Percentiles rank a stretch among this genome's conserved stretches.
These are phyloP conservation scores for Dendrophyllia cribrosa DNA, from an alignment of 64 coral and sea anemone genomes.

Conservation along the genomic window DNA sequence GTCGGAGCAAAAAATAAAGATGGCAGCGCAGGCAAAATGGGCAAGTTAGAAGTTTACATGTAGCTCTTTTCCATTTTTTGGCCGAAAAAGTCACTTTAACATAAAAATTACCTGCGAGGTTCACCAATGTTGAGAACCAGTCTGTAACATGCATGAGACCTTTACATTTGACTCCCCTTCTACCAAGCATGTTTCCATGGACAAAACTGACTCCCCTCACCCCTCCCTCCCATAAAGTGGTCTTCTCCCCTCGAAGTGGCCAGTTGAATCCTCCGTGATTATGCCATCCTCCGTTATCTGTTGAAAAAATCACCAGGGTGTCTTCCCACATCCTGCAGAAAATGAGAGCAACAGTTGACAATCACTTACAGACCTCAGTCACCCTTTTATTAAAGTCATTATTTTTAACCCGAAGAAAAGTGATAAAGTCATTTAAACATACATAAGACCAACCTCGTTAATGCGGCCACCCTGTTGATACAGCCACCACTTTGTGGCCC, in stretches of 20 bases:
- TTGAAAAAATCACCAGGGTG: conserved; percentile 45
- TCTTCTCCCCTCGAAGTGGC: conserved; percentile 57
- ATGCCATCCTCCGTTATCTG: conserved; percentile 65
- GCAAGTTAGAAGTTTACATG: too few species aligned
- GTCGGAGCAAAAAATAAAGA: too few species aligned
- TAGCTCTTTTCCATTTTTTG: too few species aligned
- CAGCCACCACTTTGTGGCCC: too few species aligned
- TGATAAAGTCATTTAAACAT: too few species aligned
- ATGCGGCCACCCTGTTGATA: too few species aligned
- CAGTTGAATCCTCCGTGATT: conserved; percentile 49
- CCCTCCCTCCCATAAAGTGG: conserved; percentile 67
- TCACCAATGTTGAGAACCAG: conserved; percentile 52
- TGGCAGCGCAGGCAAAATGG: too few species aligned
- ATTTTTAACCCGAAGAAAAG: too few species aligned
- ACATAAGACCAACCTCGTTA: too few species aligned
- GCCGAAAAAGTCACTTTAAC: background rate
- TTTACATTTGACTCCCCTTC: conserved; percentile 20
- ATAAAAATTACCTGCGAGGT: conserved; percentile 32
- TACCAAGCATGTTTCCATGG: conserved; percentile 37
- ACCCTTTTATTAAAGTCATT: too few species aligned
- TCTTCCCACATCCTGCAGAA: conserved; percentile 58
- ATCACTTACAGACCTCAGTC: too few species aligned
- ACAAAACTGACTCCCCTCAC: conserved; percentile 65
- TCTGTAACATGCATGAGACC: conserved; percentile 59
- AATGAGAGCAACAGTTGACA: background rate